Percentiles rank a stretch among this genome's conserved stretches.
Conservation (phyloP, 2,113 vertebrate genomes). For the Illadopsis cleaveri region DNA sequence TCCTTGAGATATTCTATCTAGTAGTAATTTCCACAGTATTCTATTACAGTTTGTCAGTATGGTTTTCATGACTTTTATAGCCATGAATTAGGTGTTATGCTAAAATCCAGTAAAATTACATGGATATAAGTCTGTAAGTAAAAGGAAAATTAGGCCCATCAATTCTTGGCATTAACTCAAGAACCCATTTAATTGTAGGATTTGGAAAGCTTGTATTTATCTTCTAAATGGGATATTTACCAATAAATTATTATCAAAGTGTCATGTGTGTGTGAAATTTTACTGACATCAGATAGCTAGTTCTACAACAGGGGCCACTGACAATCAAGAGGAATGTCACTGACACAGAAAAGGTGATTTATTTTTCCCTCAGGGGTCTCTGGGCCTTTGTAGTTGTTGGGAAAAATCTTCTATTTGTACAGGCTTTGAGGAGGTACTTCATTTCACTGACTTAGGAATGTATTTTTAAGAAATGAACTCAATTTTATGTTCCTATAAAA, state of each 20-base stretch:
- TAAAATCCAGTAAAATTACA: neutral
- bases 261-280: neutral
- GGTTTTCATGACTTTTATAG: neutral
- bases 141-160: neutral
- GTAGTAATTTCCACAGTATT: neutral
- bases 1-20: neutral
- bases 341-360: neutral
- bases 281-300: neutral
- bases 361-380: neutral
- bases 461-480: neutral
- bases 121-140: neutral
- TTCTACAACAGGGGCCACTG: neutral
- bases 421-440: neutral
- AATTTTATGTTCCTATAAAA: neutral
- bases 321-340: neutral
- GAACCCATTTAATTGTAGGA: neutral
- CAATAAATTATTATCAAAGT: neutral
- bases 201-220: neutral
- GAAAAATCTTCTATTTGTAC: neutral
- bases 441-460: neutral
- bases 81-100: neutral
- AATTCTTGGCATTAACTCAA: neutral
- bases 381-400: neutral
- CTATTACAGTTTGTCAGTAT: neutral
- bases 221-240: conserved; percentile 20